Base-by-base conservation (phyloP, 2,797 vertebrate genomes). In the Acestrorhynchus altus region DNA sequence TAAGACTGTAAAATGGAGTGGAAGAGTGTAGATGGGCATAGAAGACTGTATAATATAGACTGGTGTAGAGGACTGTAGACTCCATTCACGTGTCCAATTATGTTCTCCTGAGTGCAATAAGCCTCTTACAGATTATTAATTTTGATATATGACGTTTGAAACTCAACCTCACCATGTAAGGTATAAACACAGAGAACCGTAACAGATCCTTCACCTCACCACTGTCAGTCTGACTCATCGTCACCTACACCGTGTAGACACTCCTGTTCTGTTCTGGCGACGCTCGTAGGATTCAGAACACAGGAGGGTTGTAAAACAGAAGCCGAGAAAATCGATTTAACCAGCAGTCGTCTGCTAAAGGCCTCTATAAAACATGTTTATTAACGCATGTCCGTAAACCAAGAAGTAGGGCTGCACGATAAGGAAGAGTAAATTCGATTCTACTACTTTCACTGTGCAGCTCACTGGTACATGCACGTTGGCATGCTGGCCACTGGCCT, bases 261-360 rank as follows among this genome's bases (percentile, higher is more conserved):
- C 44, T 46, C 7, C 22, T 26, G 1, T 31, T 4, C 69, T 54
- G 69, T 72, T 72, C 69, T 16, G 26, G 18, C 69, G 56, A 72
- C 20, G 9, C 24, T 47, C 11, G 15, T 20, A 22, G 24, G 28
- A 13, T 20, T 39, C 26, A 4, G 35, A 52, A 40, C 22, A n/a
- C 46, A 13, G 42, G 46, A 64, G n/a, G 59, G 28, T 63, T 46
- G 28, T 24, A 64, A 18, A 35, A 15, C 24, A 2, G 4, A 72
- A n/a, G 22, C 40, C 8, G 22, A 42, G 56, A 26, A 40, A 51
- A 31, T 2, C 7, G 15, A 54, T 54, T 22, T 54, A 54, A 54
- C n/a, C 4, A 26, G 8, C 26, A 35, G 57, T 15, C 18, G 2
- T 5, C 57, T 18, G 24, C 22, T 22, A n/a, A 51, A n/a, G n/a